Base-by-base conservation (phyloP, 2,888 invertebrate species). In the Agrotis exclamationis region DNA sequence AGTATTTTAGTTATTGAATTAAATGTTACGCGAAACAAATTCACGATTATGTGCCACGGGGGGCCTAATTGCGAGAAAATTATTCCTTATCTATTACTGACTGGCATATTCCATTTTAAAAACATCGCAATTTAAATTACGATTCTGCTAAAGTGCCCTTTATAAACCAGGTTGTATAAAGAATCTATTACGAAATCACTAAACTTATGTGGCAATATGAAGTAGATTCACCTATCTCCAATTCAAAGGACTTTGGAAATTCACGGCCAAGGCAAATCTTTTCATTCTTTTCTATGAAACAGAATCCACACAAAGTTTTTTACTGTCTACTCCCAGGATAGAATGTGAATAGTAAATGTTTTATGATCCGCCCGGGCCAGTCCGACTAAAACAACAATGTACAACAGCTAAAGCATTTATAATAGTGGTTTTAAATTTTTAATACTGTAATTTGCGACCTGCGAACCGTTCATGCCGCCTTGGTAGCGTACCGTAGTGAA, bases 341-440 rank as follows among this genome's bases (percentile, higher is more conserved):
- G 79, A 82, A 79, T 84, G 81, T 88, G 84, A 84, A 84, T 88
- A 88, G 85, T 88, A 86, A 90, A 91, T 88, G 89, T 89, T 92
- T 92, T 92, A 92, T 88, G 90, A 89, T 82, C 84, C 87, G 79
- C 78, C 86, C 85, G 85, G 71, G 39, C 39, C 86, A 85, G 67
- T 63, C 74, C 80, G 82, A 86, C 78, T 92, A 89, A 90, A 91
- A 88, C 89, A 87, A 92, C 92, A 92, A 90, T 91, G 92, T 92
- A 85, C 80, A 80, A 86, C 85, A 87, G 87, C 86, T 85, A 86
- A 85, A 89, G 87, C 90, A 88, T 88, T 90, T 87, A 89, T 92
- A 92, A 91, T 90, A 88, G 87, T 81, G 86, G 89, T 89, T 92
- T 93, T 88, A 92, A 91, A 92, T 88, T 92, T 92, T 93, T 93